phyloP scores from a whole-genome alignment of 2,888 invertebrate genomes.

The Arrhopalites spinosus region DNA sequence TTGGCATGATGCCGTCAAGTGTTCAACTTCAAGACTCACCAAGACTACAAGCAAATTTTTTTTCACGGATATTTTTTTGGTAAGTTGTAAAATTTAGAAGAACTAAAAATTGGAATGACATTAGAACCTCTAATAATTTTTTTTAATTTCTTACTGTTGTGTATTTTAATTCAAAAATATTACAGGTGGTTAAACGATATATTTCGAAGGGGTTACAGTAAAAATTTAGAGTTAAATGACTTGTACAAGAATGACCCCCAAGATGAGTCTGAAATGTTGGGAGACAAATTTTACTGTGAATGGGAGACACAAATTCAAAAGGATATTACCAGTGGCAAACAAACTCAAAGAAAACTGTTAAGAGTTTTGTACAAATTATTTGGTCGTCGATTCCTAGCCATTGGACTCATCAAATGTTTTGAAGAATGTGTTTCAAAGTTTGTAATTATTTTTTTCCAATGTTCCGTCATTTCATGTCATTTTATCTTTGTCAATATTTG shows the following conservation, averaged over 20 bases:
- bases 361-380: conserved; percentile 41
- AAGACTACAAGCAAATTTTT: conserved; percentile 43
- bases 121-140: conserved; percentile 8
- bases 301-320: conserved; percentile 40
- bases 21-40: conserved; percentile 44
- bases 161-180: conserved; percentile 59
- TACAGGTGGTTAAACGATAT: conserved; percentile 78
- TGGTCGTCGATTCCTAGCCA: conserved; percentile 37
- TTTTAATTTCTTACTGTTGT: too few species aligned
- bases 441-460: not conserved
- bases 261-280: conserved; percentile 72
- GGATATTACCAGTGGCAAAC: not conserved
- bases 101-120: too few species aligned
- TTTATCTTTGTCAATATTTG: not conserved
- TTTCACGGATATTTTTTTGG: conserved; percentile 51
- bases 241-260: conserved; percentile 71
- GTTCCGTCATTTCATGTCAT: not conserved
- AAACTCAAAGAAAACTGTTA: not conserved
- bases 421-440: conserved; percentile 50
- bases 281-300: conserved; percentile 65
- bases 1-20: conserved; percentile 32
- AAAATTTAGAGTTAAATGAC: conserved; percentile 74
- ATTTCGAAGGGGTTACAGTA: conserved; percentile 75
- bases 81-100: conserved; percentile 15
- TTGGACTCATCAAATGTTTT: conserved; percentile 42